phyloP scores from a whole-genome alignment of 1,140 invertebrate genomes.

The Wasmannia auropunctata region DNA sequence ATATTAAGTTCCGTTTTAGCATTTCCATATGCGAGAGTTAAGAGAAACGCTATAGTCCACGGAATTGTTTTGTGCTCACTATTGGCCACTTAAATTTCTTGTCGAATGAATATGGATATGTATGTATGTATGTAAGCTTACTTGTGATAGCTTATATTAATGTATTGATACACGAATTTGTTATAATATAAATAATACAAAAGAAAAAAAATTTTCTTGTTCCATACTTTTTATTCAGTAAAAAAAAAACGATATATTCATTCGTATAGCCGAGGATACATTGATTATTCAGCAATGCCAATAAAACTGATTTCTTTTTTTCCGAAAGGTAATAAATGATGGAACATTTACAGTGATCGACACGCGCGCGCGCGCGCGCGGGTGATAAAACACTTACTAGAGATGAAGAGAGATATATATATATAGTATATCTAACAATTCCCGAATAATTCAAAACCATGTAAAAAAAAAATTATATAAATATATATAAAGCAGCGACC shows the following conservation, averaged over 20 bases:
- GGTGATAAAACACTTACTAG: background rate
- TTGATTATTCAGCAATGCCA: background rate
- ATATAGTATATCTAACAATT: conserved; percentile 33
- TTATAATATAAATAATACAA: conserved; percentile 48
- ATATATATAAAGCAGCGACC: conserved; percentile 41
- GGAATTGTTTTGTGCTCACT: conserved; percentile 56
- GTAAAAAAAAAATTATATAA: conserved; percentile 47
- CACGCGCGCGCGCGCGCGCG: background rate
- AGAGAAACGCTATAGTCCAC: conserved; percentile 14
- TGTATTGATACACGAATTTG: conserved; percentile 50
- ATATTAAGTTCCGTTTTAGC: conserved; percentile 49
- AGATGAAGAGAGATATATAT: conserved; percentile 34
- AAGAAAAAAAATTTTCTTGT: conserved; percentile 54
- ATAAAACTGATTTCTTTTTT: conserved; percentile 14
- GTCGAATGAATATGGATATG: conserved; percentile 55
- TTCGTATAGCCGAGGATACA: background rate
- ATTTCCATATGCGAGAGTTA: conserved; percentile 34
- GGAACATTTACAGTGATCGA: conserved; percentile 18
- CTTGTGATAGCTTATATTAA: conserved; percentile 60
- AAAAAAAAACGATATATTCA: conserved; percentile 11
- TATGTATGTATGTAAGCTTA: conserved; percentile 49
- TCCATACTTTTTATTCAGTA: conserved; percentile 31
- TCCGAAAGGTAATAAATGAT: background rate
- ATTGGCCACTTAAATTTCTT: conserved; percentile 50
- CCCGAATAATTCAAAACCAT: conserved; percentile 25